Evolutionary conservation across 2,113 vertebrate genomes (phyloP), one percentile per base, ranked within the genome.

Genomic region (Campylorhamphus procurvoides): DNA sequence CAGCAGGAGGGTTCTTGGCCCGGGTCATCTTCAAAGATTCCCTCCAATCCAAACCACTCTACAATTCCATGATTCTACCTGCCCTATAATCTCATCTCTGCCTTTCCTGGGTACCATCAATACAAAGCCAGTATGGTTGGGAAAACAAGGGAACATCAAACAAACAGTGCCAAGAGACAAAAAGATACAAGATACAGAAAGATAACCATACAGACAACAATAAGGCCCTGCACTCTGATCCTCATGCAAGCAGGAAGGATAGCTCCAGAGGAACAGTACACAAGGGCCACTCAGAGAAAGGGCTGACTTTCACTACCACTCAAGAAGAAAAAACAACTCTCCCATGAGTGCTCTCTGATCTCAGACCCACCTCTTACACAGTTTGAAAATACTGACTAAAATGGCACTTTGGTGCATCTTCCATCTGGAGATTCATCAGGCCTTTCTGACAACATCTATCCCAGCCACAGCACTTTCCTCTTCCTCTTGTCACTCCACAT

Each of bases 201-300:
- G 53, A 25, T 2, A 4, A 16, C 39, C 9, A 10, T 3, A 37
- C 17, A 88, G 52, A 35, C 35, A 58, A n/a, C 18, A 17, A 9
- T 4, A 67, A 37, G 18, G 37, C 10, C 27, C 58, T 60, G 58
- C 20, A 75, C 22, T 17, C 7, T n/a, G 63, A 86, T 27, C 22
- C 22, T 83, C 5, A 0, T 3, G 10, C 17, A 89, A 66, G n/a
- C 0, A 0, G 42, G 18, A 83, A 85, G 9, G 23, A 69, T 29
- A 82, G 50, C 18, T 69, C 49, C 28, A 64, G 6, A 5, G 3
- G 5, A 82, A 63, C 8, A 50, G 47, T 6, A 74, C 8, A 35
- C 23, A 64, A 64, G 16, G 15, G 18, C 24, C 7, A 3, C 46
- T 67, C 23, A 84, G 53, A 83, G 22, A 46, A 92, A 77, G 17